These are phyloP conservation scores for Heteropelma amictum DNA, from an alignment of 2,888 invertebrate genomes.

Conservation along the genomic window DNA sequence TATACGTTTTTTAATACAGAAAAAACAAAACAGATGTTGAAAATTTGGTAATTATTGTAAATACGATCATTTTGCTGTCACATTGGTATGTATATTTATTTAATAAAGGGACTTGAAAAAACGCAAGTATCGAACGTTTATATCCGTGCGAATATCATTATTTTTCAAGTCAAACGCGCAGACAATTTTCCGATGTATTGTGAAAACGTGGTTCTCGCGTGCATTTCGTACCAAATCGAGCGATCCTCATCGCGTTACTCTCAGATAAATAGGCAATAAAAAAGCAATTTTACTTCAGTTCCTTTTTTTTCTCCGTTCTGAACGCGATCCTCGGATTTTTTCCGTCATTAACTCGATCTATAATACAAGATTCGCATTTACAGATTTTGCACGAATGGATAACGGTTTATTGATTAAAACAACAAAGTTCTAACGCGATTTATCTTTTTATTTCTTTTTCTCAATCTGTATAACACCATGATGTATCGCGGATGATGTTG, in stretches of 20 bases:
- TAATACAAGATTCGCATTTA: not conserved
- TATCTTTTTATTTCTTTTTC: no score
- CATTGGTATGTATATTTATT: no score
- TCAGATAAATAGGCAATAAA: not conserved
- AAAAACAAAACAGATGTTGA: no score
- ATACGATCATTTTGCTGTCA: no score
- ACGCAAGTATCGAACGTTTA: no score
- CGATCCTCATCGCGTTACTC: not conserved
- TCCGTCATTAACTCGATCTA: not conserved
- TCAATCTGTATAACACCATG: no score
- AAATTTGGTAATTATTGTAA: no score
- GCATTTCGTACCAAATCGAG: not conserved
- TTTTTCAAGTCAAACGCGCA: not conserved
- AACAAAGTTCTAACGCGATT: no score
- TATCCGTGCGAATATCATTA: not conserved
- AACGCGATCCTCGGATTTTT: not conserved
- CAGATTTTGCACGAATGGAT: not conserved
- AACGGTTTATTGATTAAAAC: no score
- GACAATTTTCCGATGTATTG: not conserved
- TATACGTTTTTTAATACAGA: no score
- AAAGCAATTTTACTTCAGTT: not conserved
- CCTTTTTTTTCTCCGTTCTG: not conserved
- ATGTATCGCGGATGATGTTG: no score
- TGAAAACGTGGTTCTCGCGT: not conserved
- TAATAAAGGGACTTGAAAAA: no score